These are phyloP conservation scores for Xenotilapia leptura DNA, from an alignment of 2,113 vertebrate genomes.

Conservation along the genomic window DNA sequence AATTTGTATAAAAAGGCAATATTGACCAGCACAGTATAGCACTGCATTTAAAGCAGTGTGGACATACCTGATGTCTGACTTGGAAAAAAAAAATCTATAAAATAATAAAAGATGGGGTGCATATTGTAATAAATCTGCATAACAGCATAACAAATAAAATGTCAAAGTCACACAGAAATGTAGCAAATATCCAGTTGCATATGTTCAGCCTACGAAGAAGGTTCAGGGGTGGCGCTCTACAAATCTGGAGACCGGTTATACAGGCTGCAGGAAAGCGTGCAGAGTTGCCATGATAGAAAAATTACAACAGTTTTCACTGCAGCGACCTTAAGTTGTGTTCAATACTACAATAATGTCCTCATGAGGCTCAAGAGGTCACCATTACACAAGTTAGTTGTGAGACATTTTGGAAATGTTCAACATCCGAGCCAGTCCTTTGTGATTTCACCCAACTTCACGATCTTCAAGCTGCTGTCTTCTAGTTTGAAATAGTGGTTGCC, in stretches of 20 bases:
- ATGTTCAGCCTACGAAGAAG: conserved; percentile 33
- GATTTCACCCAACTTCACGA: conserved; percentile 91
- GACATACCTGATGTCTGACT: conserved; percentile 72
- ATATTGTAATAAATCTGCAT: conserved; percentile 35
- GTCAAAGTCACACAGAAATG: conserved; percentile 52
- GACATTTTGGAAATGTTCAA: conserved; percentile 64
- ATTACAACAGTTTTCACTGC: conserved; percentile 61
- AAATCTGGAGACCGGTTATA: conserved; percentile 50
- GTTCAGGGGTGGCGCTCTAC: conserved; percentile 31
- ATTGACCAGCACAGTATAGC: conserved; percentile 53
- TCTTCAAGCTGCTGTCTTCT: conserved; percentile 94
- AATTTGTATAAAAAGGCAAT: conserved; percentile 45
- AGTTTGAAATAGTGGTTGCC: conserved; percentile 89
- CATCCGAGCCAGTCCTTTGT: conserved; percentile 94
- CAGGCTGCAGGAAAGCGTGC: conserved; percentile 47
- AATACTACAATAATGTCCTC: conserved; percentile 26
- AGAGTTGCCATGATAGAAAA: conserved; percentile 69
- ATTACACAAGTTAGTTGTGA: background rate
- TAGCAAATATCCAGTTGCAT: conserved; percentile 53
- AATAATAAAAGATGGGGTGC: conserved; percentile 18
- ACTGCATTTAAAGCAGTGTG: conserved; percentile 51
- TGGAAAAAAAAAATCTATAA: conserved; percentile 3
- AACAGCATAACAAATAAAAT: conserved; percentile 37
- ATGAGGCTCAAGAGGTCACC: conserved; percentile 32
- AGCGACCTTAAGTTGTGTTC: conserved; percentile 46